Evolutionary conservation across 2,113 vertebrate species (phyloP).

Genomic region (Spizaetus ornatus): DNA sequence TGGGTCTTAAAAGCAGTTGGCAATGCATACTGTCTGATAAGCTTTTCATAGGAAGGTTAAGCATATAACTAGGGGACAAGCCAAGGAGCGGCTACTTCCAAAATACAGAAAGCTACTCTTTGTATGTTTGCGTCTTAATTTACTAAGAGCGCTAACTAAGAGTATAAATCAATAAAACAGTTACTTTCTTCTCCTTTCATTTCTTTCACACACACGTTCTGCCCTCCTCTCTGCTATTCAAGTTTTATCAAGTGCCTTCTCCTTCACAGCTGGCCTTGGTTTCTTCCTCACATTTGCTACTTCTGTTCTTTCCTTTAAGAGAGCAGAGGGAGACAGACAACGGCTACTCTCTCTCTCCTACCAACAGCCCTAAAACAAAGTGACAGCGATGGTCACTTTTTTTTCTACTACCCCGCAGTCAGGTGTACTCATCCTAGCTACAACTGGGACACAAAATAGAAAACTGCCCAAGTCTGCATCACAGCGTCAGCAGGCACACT

Average conservation of each 20-base stretch:
- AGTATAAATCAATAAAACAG: not conserved
- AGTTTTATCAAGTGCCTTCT: not conserved
- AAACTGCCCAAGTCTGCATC: not conserved
- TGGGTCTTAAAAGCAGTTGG: not conserved
- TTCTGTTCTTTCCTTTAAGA: not conserved
- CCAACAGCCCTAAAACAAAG: not conserved
- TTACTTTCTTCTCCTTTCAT: not conserved
- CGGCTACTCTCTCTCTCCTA: not conserved
- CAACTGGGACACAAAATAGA: not conserved
- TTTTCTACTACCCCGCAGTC: not conserved
- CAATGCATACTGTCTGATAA: not conserved
- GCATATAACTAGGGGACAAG: not conserved
- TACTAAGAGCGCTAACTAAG: not conserved
- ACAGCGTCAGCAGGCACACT: fast-evolving
- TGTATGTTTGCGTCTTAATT: not conserved
- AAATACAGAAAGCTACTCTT: not conserved
- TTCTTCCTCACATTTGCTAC: not conserved
- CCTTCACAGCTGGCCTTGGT: not conserved
- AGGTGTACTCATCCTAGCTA: not conserved
- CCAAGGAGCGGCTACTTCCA: not conserved
- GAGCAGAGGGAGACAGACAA: not conserved
- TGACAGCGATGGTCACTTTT: not conserved
- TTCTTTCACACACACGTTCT: not conserved
- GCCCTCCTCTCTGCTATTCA: not conserved
- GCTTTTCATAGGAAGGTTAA: not conserved